Conservation (phyloP, 2,113 vertebrate genomes). For the Picathartes gymnocephalus region DNA sequence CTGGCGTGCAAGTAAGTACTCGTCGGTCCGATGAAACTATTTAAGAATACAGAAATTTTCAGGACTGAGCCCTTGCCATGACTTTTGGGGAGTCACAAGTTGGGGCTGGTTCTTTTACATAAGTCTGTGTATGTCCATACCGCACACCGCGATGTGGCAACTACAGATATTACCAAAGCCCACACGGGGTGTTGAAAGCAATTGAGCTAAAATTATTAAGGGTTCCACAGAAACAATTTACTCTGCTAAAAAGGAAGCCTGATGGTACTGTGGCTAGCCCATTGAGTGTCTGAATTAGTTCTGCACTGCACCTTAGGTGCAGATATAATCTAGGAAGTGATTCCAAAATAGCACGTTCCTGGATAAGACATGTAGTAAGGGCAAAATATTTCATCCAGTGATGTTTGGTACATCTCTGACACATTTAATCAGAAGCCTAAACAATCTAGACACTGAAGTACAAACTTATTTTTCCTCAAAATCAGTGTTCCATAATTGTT, state of each 20-base stretch:
- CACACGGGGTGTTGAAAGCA: not conserved
- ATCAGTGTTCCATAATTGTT: not conserved
- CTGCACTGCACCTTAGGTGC: not conserved
- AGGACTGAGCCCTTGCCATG: not conserved
- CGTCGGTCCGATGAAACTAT: not conserved
- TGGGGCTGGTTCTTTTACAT: not conserved
- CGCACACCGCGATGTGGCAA: not conserved
- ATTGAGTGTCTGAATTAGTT: not conserved
- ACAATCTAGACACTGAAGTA: not conserved
- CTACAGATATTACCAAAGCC: not conserved
- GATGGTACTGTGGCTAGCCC: not conserved
- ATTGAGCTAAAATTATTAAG: not conserved
- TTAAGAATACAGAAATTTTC: not conserved
- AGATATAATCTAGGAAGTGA: not conserved
- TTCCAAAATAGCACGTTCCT: not conserved
- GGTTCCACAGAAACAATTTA: not conserved
- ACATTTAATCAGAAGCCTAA: not conserved
- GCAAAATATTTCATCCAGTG: not conserved
- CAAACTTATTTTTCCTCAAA: conserved; percentile 44
- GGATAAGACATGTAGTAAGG: not conserved
- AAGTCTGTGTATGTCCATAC: not conserved
- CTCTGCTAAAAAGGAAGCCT: not conserved
- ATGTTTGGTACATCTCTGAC: not conserved
- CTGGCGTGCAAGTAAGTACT: conserved; percentile 9
- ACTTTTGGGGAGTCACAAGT: conserved; percentile 1